These are phyloP conservation scores for Elmis aenea DNA, from an alignment of 2,888 invertebrate genomes.

Conservation along the genomic window DNA sequence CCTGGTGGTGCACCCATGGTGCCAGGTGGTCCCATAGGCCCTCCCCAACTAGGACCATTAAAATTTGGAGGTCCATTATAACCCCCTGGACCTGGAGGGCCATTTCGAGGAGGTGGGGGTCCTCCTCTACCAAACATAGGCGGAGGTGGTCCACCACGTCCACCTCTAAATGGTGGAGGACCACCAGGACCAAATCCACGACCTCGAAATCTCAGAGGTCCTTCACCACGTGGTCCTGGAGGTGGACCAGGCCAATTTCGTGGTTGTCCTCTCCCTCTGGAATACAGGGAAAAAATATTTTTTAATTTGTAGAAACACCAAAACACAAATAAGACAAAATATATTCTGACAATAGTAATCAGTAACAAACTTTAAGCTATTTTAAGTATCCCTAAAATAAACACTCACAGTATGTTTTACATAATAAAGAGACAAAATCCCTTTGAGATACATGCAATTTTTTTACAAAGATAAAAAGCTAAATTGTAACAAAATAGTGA, in stretches of 20 bases:
- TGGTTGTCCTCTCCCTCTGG: slow-evolving; percentile 41
- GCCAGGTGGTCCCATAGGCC: slow-evolving; percentile 55
- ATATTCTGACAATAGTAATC: too few relatives aligned
- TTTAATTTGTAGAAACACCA: too few relatives aligned
- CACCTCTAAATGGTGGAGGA: slow-evolving; percentile 41
- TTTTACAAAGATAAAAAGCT: too few relatives aligned
- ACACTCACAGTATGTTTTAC: too few relatives aligned
- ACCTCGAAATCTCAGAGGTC: slow-evolving; percentile 63
- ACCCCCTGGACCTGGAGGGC: slow-evolving; percentile 44
- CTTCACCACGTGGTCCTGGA: slow-evolving; percentile 46
- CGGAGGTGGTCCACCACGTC: slow-evolving; percentile 51
- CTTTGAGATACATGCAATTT: too few relatives aligned
- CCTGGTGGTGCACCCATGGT: slow-evolving; percentile 49
- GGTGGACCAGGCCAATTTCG: slow-evolving; percentile 45
- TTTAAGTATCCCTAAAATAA: background rate
- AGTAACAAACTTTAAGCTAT: too few relatives aligned
- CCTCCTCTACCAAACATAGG: slow-evolving; percentile 50
- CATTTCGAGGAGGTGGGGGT: slow-evolving; percentile 46
- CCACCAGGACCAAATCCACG: slow-evolving; percentile 59
- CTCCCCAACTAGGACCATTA: slow-evolving; percentile 63
- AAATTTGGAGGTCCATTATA: slow-evolving; percentile 54
- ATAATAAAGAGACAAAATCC: too few relatives aligned
- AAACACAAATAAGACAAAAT: too few relatives aligned
- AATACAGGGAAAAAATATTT: too few relatives aligned
- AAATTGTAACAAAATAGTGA: too few relatives aligned